These are phyloP conservation scores for Epiblema foenella DNA, from an alignment of 2,888 invertebrate genomes.

Conservation along the genomic window DNA sequence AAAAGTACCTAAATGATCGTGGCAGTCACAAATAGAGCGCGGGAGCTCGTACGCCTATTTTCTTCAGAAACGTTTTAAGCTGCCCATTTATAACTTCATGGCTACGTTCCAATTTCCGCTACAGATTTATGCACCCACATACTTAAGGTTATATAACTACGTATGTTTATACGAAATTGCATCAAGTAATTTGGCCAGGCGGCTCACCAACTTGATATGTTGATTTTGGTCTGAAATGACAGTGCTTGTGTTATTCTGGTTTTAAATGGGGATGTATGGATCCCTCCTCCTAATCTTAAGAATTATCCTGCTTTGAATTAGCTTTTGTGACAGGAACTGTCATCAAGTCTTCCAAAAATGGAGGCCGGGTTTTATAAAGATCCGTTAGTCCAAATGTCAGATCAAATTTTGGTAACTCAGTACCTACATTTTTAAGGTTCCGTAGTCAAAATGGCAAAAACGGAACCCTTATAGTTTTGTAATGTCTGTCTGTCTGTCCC, in stretches of 20 bases:
- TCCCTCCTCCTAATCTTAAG: too few species aligned
- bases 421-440: too few species aligned
- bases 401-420: too few species aligned
- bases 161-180: slow-evolving; percentile 1
- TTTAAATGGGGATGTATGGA: too few species aligned
- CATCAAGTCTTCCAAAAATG: neutral
- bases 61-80: slow-evolving; percentile 51
- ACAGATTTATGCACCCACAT: slow-evolving; percentile 58
- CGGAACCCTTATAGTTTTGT: too few species aligned
- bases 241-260: neutral
- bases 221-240: neutral
- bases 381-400: too few species aligned
- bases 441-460: too few species aligned
- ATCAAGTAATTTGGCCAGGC: slow-evolving; percentile 1
- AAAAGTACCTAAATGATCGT: slow-evolving; percentile 26
- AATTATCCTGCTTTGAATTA: too few species aligned
- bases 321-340: neutral
- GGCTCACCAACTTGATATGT: neutral
- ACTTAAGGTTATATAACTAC: slow-evolving; percentile 44
- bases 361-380: too few species aligned
- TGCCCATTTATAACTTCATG: slow-evolving; percentile 60
- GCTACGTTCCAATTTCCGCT: slow-evolving; percentile 58
- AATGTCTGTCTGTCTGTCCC: too few species aligned
- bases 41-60: slow-evolving; percentile 30
- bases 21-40: slow-evolving; percentile 13